These are phyloP conservation scores for Ischnura elegans DNA, from an alignment of 2,888 invertebrate species.

Conservation along the genomic window DNA sequence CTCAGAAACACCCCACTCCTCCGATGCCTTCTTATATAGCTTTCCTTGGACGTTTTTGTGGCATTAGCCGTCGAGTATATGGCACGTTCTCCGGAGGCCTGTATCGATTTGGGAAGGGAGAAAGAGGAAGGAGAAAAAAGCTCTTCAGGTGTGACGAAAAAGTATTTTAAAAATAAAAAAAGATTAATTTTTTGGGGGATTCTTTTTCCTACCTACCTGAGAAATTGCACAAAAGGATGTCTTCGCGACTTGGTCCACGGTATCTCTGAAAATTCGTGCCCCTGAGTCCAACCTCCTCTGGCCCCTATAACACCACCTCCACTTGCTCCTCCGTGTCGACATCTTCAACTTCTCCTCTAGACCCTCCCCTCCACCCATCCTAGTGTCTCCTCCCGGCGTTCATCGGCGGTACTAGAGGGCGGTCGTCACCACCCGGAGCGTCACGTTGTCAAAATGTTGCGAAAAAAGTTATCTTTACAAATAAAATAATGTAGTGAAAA, in stretches of 20 bases:
- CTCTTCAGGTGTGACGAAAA: neutral
- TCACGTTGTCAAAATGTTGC: neutral
- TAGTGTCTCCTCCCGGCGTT: neutral
- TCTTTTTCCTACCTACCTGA: neutral
- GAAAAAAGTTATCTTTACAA: neutral
- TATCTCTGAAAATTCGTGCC: neutral
- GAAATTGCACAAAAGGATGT: neutral
- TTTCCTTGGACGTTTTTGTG: neutral
- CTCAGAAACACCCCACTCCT: no score
- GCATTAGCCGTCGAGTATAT: neutral
- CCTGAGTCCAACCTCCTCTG: neutral
- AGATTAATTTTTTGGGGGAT: no score
- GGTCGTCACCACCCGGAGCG: neutral
- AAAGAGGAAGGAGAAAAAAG: neutral
- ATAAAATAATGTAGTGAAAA: neutral
- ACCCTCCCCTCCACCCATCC: neutral
- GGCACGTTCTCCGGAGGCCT: neutral
- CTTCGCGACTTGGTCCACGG: neutral
- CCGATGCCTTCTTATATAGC: neutral
- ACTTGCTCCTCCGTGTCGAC: neutral
- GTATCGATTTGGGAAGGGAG: neutral
- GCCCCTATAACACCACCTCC: neutral
- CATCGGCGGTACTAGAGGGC: neutral
- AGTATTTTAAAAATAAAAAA: neutral
- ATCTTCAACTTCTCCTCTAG: neutral